A percentile compares a stretch with the other conserved stretches of the same genome.
phyloP scores from a whole-genome alignment of 2,113 vertebrate genomes.

The Neolamprologus falcicula region DNA sequence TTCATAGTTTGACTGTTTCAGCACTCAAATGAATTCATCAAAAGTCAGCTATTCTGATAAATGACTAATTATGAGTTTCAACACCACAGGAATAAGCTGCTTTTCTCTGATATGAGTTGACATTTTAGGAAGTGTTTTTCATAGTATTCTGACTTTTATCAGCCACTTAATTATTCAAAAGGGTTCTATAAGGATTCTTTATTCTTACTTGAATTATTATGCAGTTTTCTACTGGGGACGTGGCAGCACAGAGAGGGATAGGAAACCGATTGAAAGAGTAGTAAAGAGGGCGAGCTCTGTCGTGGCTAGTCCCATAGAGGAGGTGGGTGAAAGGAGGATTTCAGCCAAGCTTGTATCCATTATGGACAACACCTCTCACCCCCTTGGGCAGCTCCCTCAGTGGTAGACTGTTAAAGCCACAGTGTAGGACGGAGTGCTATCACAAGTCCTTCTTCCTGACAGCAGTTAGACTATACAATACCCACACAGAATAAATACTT shows the following conservation, averaged over 20 bases:
- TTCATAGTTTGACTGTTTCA: background rate
- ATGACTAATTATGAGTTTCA: background rate
- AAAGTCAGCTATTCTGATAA: background rate
- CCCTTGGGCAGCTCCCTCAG: background rate
- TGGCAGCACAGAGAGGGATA: background rate
- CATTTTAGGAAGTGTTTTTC: background rate
- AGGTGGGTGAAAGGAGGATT: background rate
- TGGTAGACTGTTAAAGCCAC: background rate
- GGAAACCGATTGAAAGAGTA: background rate
- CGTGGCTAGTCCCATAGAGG: background rate
- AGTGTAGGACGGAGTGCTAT: background rate
- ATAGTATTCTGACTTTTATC: background rate
- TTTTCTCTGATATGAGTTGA: background rate
- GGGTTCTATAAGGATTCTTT: background rate
- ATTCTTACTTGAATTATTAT: background rate
- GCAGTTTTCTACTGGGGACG: background rate
- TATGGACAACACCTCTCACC: background rate
- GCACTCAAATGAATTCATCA: background rate
- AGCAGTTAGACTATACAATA: background rate
- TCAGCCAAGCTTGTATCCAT: background rate
- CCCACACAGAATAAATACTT: background rate
- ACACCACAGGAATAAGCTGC: background rate
- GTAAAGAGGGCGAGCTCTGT: background rate
- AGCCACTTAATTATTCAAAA: background rate
- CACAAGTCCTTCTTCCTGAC: background rate